Evolutionary conservation across 1,140 invertebrate species (phyloP).

Genomic region (Drosophila sp.): DNA sequence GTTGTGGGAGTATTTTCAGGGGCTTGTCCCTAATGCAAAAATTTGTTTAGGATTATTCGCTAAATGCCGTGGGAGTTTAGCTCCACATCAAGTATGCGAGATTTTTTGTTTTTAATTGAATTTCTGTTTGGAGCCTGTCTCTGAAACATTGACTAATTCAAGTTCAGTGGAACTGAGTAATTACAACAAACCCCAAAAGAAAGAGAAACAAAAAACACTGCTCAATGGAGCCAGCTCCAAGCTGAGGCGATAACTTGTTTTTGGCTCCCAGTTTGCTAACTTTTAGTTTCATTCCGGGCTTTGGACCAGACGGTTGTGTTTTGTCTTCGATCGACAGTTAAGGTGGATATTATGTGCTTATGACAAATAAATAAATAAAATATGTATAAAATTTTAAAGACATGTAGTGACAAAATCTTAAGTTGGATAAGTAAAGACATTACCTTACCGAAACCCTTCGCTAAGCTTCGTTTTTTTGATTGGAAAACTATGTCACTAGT

Average conservation of each 20-base stretch:
- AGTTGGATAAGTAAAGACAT: background rate
- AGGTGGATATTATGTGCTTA: constrained; percentile 25
- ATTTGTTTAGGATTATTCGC: constrained; percentile 37
- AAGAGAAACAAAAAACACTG: background rate
- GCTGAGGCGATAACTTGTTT: constrained; percentile 31
- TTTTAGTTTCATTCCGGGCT: constrained; percentile 79
- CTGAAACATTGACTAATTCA: constrained; percentile 68
- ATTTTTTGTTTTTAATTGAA: constrained; percentile 32
- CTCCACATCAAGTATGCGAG: background rate
- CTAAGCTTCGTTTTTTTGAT: background rate
- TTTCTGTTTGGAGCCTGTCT: constrained; percentile 32
- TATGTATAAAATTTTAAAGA: background rate
- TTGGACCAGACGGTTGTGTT: constrained; percentile 54
- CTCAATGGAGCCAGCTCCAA: constrained; percentile 37
- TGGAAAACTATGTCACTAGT: constrained; percentile 26
- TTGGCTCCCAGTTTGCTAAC: constrained; percentile 34
- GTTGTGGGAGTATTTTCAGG: constrained; percentile 65
- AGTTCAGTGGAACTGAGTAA: constrained; percentile 59
- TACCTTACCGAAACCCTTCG: constrained; percentile 3
- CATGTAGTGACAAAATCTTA: background rate
- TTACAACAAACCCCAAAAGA: background rate
- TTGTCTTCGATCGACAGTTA: background rate
- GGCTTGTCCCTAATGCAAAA: constrained; percentile 53
- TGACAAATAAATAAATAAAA: constrained; percentile 34
- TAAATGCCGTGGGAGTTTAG: constrained; percentile 44